Evolutionary conservation across 2,888 invertebrate genomes (phyloP), one percentile per base, ranked within the genome.

Genomic region (Miltochrista miniata): DNA sequence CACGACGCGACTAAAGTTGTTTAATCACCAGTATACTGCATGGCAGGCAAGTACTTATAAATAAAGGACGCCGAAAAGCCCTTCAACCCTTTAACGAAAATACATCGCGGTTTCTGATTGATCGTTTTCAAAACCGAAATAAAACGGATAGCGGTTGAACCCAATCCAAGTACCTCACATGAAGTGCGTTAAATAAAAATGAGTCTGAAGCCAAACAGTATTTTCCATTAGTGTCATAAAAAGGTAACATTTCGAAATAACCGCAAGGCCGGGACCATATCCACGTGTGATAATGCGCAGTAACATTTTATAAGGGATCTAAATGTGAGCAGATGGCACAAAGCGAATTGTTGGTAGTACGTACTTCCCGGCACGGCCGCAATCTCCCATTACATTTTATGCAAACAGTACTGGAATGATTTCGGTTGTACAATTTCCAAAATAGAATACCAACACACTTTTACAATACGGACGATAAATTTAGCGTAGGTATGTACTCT

Each of bases 271-370:
- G 71, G 72, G 66, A 74, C 82, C 76, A 72, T 84, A 85, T 83
- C 80, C 89, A 87, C 83, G 87, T 88, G 89, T 84, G 86, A 86
- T 89, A 89, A 89, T 87, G 85, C 80, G 89, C 86, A 85, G 85
- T 89, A 86, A 90, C 90, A 87, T 90, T 90, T 90, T 90, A 90
- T 87, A 90, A 87, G 87, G 89, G 88, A 87, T 87, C 87, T 83
- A 81, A 87, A 90, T 87, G 88, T 82, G 86, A 83, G 87, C 90
- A 88, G 88, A 90, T 90, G 90, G 90, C 83, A 84, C 83, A 82
- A 85, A 81, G 80, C 74, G 87, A 85, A 85, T 85, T 83, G 86
- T 79, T 81, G 79, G 77, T 75, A 78, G 83, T 81, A 82, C 81
- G 83, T 81, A 83, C 82, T 79, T 77, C 81, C 79, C 81, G 76